These are phyloP conservation scores for Heliothis peltigera DNA, from an alignment of 2,888 invertebrate genomes.

Conservation along the genomic window DNA sequence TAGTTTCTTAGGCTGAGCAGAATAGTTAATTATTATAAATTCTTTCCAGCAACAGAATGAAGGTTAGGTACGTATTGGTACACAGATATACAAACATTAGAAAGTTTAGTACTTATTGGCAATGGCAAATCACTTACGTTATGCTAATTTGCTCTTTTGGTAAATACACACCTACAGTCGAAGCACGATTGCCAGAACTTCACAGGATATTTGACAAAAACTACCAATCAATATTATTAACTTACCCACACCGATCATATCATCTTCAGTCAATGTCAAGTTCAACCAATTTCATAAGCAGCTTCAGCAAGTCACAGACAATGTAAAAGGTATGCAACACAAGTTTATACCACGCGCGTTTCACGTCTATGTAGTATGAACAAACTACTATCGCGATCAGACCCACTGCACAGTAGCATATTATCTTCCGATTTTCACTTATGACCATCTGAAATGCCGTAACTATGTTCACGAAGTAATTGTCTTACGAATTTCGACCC, in stretches of 20 bases:
- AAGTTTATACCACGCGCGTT: constrained; percentile 83
- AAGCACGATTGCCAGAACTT: too few relatives aligned
- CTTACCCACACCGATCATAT: constrained; percentile 65
- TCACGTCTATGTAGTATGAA: constrained; percentile 79
- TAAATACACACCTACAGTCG: too few relatives aligned
- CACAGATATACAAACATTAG: not conserved
- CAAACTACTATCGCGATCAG: constrained; percentile 70
- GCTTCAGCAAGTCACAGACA: constrained; percentile 81
- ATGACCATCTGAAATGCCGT: constrained; percentile 82
- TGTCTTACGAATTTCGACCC: constrained; percentile 45
- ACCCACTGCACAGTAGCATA: constrained; percentile 75
- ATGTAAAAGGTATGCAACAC: constrained; percentile 82
- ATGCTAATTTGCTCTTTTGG: not conserved
- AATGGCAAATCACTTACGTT: not conserved
- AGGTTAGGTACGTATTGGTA: too few relatives aligned
- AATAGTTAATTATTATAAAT: too few relatives aligned
- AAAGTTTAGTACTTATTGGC: too few relatives aligned
- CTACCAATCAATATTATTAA: constrained; percentile 22
- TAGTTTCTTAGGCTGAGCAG: not conserved
- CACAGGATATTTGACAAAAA: not conserved
- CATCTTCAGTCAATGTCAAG: constrained; percentile 75
- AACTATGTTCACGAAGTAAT: constrained; percentile 37
- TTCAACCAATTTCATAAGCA: constrained; percentile 84
- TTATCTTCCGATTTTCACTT: constrained; percentile 75
- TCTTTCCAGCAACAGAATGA: too few relatives aligned